These are phyloP conservation scores for Aurelia coerulea DNA, from an alignment of 30 jellyfish, hydroid and myxozoan genomes.

Conservation along the genomic window DNA sequence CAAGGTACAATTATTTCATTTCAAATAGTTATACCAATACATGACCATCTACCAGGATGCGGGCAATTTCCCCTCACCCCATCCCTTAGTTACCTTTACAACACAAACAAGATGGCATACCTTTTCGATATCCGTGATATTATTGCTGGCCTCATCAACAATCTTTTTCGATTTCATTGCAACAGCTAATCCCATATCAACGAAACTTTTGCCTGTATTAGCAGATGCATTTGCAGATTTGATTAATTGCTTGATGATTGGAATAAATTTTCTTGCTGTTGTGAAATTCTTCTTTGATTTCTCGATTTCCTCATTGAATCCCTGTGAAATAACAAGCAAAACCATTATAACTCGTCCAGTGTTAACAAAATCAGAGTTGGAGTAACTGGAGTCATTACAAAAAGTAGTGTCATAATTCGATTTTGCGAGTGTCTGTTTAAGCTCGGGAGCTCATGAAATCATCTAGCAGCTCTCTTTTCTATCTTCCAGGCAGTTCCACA, in stretches of 20 bases:
- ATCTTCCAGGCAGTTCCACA: no score
- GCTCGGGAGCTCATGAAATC: no score
- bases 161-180: slow-evolving; percentile 44
- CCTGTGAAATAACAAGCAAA: slow-evolving; percentile 29
- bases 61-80: no score
- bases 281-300: slow-evolving; percentile 93
- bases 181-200: slow-evolving; percentile 38
- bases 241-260: slow-evolving; percentile 72
- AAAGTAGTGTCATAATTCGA: no score
- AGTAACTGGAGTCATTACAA: no score
- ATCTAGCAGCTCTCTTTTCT: no score
- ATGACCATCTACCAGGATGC: no score
- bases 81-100: no score
- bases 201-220: slow-evolving; percentile 28
- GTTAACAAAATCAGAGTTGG: neutral
- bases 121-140: slow-evolving; percentile 15
- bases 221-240: slow-evolving; percentile 77
- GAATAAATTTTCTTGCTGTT: slow-evolving; percentile 77
- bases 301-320: slow-evolving; percentile 87
- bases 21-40: no score
- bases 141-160: slow-evolving; percentile 20
- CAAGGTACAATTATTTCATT: no score
- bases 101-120: neutral
- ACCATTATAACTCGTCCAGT: neutral
- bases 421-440: no score